A percentile compares a stretch with the other conserved stretches of the same genome.
Evolutionary conservation across 2,113 vertebrate species (phyloP).

Genomic region (Ascaphus truei): DNA sequence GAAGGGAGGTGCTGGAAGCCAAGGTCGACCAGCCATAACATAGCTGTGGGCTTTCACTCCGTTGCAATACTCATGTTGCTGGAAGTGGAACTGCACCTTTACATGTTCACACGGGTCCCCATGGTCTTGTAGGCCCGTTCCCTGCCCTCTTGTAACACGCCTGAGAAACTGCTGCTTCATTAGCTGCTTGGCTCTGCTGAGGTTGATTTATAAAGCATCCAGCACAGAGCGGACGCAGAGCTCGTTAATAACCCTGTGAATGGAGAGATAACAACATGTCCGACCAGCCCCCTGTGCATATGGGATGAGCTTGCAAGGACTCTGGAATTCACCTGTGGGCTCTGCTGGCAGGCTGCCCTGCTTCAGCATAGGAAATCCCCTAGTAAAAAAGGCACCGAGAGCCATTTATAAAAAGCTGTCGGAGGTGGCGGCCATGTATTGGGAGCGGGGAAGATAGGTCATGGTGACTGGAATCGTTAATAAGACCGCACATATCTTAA

Average conservation of each 20-base stretch:
- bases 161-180: constrained; percentile 42
- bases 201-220: constrained; percentile 59
- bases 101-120: no score
- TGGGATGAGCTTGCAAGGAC: constrained; percentile 57
- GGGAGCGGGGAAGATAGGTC: background rate
- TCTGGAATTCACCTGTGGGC: constrained; percentile 65
- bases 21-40: no score
- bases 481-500: constrained; percentile 10
- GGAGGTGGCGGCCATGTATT: no score
- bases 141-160: constrained; percentile 12
- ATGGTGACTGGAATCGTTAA: no score
- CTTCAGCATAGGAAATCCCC: constrained; percentile 49
- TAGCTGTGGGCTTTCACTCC: no score
- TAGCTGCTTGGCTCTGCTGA: constrained; percentile 47
- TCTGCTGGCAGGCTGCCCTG: constrained; percentile 55
- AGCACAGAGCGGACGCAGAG: constrained; percentile 44
- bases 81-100: no score
- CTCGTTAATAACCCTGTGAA: constrained; percentile 62
- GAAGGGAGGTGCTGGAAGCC: no score
- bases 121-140: no score
- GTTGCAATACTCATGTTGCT: no score
- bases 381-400: fast-evolving
- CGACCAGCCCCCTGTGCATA: constrained; percentile 49
- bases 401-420: no score
- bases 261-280: constrained; percentile 58